Evolutionary conservation across 2,113 vertebrate species (phyloP).

Genomic region (Sitta europaea): DNA sequence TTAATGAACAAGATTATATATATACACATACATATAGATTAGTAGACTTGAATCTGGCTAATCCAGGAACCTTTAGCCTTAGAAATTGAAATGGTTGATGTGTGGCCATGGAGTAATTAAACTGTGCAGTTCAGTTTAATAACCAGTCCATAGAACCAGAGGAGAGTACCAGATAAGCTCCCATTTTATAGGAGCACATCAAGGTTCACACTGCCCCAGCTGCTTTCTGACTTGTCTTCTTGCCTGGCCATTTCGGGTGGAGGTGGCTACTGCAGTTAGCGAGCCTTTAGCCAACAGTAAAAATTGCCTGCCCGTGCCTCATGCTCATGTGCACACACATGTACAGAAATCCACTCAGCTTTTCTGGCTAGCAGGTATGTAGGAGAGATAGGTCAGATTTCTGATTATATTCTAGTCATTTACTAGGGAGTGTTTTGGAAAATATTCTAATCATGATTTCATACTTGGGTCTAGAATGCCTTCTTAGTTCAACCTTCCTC

Average conservation of each 20-base stretch:
- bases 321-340: not conserved
- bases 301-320: not conserved
- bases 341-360: not conserved
- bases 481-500: not conserved
- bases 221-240: not conserved
- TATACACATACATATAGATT: not conserved
- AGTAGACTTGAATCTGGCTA: not conserved
- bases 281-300: not conserved
- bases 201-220: not conserved
- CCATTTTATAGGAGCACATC: not conserved
- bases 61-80: not conserved
- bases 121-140: not conserved
- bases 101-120: not conserved
- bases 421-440: conserved; percentile 11
- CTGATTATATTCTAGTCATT: not conserved
- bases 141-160: not conserved
- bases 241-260: not conserved
- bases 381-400: not conserved
- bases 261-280: not conserved
- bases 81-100: not conserved
- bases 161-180: not conserved
- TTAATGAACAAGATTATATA: not conserved
- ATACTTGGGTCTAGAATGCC: not conserved
- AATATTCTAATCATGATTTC: conserved; percentile 26
- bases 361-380: not conserved